Percentiles rank a stretch among this genome's conserved stretches.
Conservation (phyloP, 2,888 invertebrate genomes). For the Reticulitermes lucifugus region DNA sequence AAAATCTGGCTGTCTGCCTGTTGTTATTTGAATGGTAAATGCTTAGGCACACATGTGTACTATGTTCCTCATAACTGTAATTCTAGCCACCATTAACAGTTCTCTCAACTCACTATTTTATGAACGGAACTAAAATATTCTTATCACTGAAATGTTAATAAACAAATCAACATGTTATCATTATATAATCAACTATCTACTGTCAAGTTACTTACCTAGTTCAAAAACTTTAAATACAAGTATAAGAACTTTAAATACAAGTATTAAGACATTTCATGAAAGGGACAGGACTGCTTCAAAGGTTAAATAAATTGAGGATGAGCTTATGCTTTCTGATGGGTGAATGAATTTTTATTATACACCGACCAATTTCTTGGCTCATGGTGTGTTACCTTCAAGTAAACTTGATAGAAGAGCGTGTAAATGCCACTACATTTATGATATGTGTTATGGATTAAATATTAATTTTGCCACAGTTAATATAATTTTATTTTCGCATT, state of each 20-base stretch:
- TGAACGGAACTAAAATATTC: too few species aligned
- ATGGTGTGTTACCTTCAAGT: not conserved
- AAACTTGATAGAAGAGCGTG: constrained; percentile 26
- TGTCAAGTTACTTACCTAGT: too few species aligned
- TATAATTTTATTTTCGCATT: not conserved
- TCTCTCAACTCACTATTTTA: too few species aligned
- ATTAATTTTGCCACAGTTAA: not conserved
- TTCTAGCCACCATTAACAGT: constrained; percentile 29
- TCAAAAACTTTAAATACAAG: too few species aligned
- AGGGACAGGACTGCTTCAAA: too few species aligned
- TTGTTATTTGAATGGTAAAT: not conserved
- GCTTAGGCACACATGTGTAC: constrained; percentile 33
- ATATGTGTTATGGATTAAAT: not conserved
- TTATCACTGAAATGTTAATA: too few species aligned
- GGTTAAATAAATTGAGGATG: too few species aligned
- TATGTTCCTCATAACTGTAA: not conserved
- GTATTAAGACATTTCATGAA: too few species aligned
- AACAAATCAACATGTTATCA: too few species aligned
- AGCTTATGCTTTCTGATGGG: too few species aligned
- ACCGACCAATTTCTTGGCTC: not conserved
- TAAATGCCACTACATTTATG: not conserved
- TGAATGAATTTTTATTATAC: not conserved
- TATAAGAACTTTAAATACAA: too few species aligned
- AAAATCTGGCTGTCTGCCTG: not conserved
- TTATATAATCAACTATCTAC: too few species aligned